Conservation (phyloP, 2,113 vertebrate species). For the Phrynocephalus versicolor region DNA sequence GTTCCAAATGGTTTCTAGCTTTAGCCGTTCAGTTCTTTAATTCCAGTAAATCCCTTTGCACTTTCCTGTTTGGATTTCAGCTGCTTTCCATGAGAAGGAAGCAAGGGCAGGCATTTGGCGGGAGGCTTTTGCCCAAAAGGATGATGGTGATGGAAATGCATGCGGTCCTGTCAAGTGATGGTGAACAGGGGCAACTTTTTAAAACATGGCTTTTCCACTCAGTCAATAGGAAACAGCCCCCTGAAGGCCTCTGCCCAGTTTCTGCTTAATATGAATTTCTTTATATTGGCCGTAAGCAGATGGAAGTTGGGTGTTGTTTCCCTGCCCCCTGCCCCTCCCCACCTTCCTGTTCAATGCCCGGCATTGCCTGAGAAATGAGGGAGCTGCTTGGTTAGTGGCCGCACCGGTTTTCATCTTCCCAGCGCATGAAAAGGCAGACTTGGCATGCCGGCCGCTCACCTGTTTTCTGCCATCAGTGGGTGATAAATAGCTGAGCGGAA, state of each 20-base stretch:
- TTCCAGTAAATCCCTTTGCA: background rate
- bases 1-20: background rate
- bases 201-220: background rate
- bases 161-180: background rate
- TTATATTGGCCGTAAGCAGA: background rate
- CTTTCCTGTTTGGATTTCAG: background rate
- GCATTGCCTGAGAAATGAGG: background rate
- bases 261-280: background rate
- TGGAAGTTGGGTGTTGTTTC: background rate
- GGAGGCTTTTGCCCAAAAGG: background rate
- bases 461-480: background rate
- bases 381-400: background rate
- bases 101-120: background rate
- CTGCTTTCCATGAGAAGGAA: background rate
- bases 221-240: no score
- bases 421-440: background rate
- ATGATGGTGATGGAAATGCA: no score
- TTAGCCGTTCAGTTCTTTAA: background rate
- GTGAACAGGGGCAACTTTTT: background rate
- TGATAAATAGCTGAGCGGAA: background rate
- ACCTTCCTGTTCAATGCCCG: background rate
- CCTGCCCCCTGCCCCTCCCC: no score
- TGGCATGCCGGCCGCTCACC: slow-evolving; percentile 11
- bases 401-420: background rate
- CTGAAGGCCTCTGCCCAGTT: background rate